These are phyloP conservation scores for Pandemis corylana DNA, from an alignment of 2,888 invertebrate species.

Conservation along the genomic window DNA sequence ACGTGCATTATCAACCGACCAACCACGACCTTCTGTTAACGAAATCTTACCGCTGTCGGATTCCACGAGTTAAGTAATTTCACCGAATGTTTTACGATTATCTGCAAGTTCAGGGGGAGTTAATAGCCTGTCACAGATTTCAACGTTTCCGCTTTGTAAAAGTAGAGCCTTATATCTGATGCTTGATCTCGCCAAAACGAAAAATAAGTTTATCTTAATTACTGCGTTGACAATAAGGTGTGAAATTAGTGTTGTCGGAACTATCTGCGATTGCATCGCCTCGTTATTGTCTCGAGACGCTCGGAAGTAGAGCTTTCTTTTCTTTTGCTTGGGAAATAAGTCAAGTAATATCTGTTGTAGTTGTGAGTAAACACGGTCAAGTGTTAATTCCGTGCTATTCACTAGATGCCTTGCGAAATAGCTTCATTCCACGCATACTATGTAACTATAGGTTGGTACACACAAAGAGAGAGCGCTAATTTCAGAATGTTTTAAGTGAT, in stretches of 20 bases:
- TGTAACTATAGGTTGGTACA: not conserved
- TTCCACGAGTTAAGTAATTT: slow-evolving; percentile 16
- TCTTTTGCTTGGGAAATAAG: slow-evolving; percentile 77
- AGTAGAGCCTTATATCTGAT: slow-evolving; percentile 39
- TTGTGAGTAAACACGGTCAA: slow-evolving; percentile 49
- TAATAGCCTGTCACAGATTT: slow-evolving; percentile 38
- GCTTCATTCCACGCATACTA: not conserved
- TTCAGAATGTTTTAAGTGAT: not conserved
- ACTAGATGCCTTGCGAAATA: slow-evolving; percentile 8
- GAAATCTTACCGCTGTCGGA: not conserved
- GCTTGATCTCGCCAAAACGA: slow-evolving; percentile 35
- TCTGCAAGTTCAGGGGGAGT: slow-evolving; percentile 12
- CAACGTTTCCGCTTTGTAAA: slow-evolving; percentile 31
- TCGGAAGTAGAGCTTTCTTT: slow-evolving; percentile 67
- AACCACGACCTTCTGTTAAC: not conserved
- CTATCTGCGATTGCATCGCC: slow-evolving; percentile 52
- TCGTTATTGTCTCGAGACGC: slow-evolving; percentile 66
- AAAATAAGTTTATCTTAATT: slow-evolving; percentile 49
- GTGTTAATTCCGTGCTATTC: slow-evolving; percentile 34
- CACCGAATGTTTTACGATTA: not conserved
- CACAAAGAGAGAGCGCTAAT: not conserved
- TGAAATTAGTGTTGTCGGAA: slow-evolving; percentile 46
- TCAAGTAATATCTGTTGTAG: slow-evolving; percentile 48
- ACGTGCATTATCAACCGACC: not conserved
- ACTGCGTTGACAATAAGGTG: slow-evolving; percentile 49